Evolutionary conservation across 2,113 vertebrate species (phyloP), one percentile per base, ranked within the genome.

Genomic region (Haemorhous mexicanus): DNA sequence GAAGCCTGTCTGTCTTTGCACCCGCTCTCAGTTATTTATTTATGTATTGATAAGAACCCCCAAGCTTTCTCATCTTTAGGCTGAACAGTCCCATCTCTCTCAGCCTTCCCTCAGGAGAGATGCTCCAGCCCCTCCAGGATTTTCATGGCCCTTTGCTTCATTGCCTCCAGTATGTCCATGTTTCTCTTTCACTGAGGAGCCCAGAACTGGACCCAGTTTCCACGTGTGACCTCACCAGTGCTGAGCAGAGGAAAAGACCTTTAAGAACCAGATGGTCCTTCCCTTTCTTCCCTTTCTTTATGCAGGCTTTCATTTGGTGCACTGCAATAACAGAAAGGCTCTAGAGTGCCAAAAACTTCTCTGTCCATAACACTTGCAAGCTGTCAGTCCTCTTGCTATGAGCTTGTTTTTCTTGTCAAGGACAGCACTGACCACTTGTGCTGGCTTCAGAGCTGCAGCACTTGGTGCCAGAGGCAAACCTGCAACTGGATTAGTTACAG

Each of bases 351-450:
- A 89, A 84, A 89, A 78, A 7, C 3, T 0, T 59, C 26, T 83
- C 77, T 87, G 27, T 64, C 44, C 28, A 0, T 41, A 75, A 72
- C 44, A 62, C 77, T 78, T 75, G 35, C 8, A 35, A 84, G 70
- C 19, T 91, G 69, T 84, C 69, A 75, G 35, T 55, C 21, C 15
- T 63, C 16, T 32, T 47, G 28, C 30, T 69, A 2, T 37, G 39
- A 68, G 69, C 56, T 93, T 81, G 43, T 84, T 93, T 94, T 94
- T 91, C 89, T 68, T 91, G 39, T 91, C 81, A 84, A 89, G 69
- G 64, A 26, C 62, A 68, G 61, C 4, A 10, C 66, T 91, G 87
- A 64, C 77, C 90, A 20, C 61, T 87, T 39, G 16, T 82, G 30
- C 74, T 78, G 74, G 44, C 81, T 64, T 14, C 61, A 70, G 44